phyloP scores from a whole-genome alignment of 1,140 invertebrate genomes.

The Hypsibius dujardini region DNA sequence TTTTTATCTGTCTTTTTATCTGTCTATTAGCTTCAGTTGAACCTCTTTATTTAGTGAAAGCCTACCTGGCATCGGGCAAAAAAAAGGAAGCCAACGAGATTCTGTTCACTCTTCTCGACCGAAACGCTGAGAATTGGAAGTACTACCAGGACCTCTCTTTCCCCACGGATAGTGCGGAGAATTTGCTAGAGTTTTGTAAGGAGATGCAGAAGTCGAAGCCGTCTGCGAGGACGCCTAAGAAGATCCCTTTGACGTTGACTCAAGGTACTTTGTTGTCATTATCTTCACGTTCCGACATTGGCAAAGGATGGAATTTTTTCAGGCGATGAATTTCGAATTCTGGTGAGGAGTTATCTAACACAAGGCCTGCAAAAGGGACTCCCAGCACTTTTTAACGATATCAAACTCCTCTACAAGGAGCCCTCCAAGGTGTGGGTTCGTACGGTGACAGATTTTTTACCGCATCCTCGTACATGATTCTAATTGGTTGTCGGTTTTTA shows the following conservation, averaged over 20 bases:
- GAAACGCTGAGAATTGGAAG: conserved; percentile 85
- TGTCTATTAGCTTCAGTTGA: too few relatives aligned
- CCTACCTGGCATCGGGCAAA: conserved; percentile 48
- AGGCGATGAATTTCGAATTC: conserved; percentile 36
- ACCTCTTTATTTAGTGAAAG: conserved; percentile 33
- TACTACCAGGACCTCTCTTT: conserved; percentile 49
- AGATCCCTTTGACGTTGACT: conserved; percentile 1
- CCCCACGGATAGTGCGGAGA: not conserved
- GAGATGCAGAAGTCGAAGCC: not conserved
- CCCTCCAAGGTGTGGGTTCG: conserved; percentile 60
- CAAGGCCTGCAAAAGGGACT: conserved; percentile 81
- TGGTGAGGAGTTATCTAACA: conserved; percentile 42
- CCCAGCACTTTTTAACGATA: conserved; percentile 84
- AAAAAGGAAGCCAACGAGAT: conserved; percentile 56
- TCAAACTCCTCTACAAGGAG: conserved; percentile 69
- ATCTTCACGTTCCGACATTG: not conserved
- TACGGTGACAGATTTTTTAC: too few relatives aligned
- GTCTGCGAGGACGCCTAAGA: not conserved
- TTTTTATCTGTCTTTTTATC: too few relatives aligned
- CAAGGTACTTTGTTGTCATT: not conserved
- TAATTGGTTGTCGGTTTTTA: too few relatives aligned
- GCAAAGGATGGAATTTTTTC: conserved; percentile 12
- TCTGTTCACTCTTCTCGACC: conserved; percentile 62
- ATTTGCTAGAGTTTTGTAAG: not conserved
- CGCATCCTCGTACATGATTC: too few relatives aligned